Conservation (phyloP, 37 sponge, comb jelly and placozoan species). For the Bolinopsis microptera region DNA sequence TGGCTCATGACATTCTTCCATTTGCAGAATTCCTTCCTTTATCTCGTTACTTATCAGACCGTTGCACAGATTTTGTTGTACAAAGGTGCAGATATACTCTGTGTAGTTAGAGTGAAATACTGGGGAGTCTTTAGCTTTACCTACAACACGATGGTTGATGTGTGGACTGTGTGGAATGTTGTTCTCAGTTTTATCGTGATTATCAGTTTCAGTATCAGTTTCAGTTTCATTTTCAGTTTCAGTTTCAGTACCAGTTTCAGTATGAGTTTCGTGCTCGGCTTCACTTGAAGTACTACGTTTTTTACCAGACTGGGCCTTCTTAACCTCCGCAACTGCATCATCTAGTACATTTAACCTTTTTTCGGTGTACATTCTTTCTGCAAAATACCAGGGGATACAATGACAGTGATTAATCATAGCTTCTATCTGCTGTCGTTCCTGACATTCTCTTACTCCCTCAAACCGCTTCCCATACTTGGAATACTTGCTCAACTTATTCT, state of each 20-base stretch:
- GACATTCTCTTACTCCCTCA: conserved; percentile 2
- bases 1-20: conserved; percentile 27
- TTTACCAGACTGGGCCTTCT: neutral
- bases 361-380: neutral
- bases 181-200: neutral
- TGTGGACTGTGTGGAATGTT: no score
- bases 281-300: neutral
- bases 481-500: neutral
- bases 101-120: neutral
- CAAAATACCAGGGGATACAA: conserved; percentile 48
- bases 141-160: neutral
- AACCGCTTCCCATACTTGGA: conserved; percentile 19
- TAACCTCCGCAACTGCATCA: neutral
- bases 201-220: neutral
- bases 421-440: neutral
- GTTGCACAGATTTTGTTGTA: neutral
- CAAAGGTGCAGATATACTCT: neutral
- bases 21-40: neutral
- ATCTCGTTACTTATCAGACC: neutral
- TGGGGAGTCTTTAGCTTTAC: neutral
- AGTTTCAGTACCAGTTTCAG: neutral
- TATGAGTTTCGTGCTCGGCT: neutral
- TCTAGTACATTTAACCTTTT: neutral
- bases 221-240: neutral
- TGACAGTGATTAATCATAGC: neutral